Conservation (phyloP, 2,797 vertebrate genomes). For the Lutjanus campechanus region DNA sequence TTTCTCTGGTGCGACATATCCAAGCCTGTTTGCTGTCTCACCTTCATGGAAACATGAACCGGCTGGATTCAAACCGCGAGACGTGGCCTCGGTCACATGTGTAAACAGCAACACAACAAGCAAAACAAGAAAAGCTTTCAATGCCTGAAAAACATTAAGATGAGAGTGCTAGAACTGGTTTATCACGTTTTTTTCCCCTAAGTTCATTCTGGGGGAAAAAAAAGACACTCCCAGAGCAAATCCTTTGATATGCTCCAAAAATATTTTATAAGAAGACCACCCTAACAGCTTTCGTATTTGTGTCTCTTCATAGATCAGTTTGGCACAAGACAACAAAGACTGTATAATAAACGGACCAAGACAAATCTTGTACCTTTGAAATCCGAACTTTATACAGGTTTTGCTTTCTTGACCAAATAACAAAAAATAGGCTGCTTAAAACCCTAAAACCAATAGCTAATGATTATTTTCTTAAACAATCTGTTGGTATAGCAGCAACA, state of each 20-base stretch:
- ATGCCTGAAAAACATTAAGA: constrained; percentile 11
- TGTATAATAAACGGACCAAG: background rate
- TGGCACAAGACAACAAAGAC: background rate
- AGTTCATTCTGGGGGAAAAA: background rate
- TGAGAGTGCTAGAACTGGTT: constrained; percentile 1
- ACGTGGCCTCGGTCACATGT: background rate
- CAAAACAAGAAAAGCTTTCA: constrained; percentile 8
- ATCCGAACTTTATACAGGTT: background rate
- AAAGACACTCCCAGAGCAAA: constrained; percentile 3
- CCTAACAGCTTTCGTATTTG: background rate
- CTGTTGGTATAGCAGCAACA: background rate
- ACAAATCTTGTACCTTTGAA: background rate
- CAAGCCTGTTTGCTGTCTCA: constrained; percentile 19
- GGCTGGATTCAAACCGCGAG: constrained; percentile 11
- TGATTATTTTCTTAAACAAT: background rate
- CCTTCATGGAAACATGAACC: constrained; percentile 33
- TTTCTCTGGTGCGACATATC: constrained; percentile 17
- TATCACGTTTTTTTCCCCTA: background rate
- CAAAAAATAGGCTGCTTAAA: background rate
- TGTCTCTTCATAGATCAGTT: background rate
- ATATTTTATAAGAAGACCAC: background rate
- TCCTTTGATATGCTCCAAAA: background rate
- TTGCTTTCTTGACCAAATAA: background rate
- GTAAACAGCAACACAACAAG: constrained; percentile 5
- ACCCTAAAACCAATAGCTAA: background rate